These are phyloP conservation scores for Seriola rivoliana DNA, from an alignment of 2,113 vertebrate genomes.

Conservation along the genomic window DNA sequence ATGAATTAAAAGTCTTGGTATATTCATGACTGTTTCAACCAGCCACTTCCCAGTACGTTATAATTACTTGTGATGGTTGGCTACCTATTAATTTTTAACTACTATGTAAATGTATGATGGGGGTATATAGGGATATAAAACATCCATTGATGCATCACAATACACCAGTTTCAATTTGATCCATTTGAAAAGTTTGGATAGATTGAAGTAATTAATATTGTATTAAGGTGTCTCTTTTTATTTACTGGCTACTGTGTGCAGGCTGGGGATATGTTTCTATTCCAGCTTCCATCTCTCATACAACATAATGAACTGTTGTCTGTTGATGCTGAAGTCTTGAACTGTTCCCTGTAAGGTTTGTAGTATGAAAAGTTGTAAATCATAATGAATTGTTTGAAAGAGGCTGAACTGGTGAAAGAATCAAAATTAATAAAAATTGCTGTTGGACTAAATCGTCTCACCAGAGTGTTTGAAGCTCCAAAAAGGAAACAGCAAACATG, in stretches of 20 bases:
- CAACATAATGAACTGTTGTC: neutral
- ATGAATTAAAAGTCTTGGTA: slow-evolving; percentile 2
- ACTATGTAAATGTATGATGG: slow-evolving; percentile 2
- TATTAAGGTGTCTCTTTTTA: slow-evolving; percentile 45
- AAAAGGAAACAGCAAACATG: neutral
- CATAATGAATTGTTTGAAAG: no score
- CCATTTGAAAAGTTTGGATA: slow-evolving; percentile 47
- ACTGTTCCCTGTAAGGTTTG: neutral
- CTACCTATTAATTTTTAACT: slow-evolving; percentile 16
- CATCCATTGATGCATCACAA: neutral
- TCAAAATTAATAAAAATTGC: neutral
- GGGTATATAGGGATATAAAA: slow-evolving; percentile 2
- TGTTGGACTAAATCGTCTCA: neutral
- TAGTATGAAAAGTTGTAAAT: no score
- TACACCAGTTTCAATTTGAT: slow-evolving; percentile 27
- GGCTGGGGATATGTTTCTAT: neutral
- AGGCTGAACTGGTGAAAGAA: neutral
- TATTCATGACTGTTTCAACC: neutral
- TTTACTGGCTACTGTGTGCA: slow-evolving; percentile 23
- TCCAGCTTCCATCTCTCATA: slow-evolving; percentile 5
- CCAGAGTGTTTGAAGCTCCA: no score
- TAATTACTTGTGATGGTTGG: slow-evolving; percentile 7
- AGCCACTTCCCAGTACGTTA: neutral
- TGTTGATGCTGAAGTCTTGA: neutral
- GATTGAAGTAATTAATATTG: slow-evolving; percentile 36